These are phyloP conservation scores for Geophilus truncorum DNA, from an alignment of 2,888 invertebrate genomes.

Conservation along the genomic window DNA sequence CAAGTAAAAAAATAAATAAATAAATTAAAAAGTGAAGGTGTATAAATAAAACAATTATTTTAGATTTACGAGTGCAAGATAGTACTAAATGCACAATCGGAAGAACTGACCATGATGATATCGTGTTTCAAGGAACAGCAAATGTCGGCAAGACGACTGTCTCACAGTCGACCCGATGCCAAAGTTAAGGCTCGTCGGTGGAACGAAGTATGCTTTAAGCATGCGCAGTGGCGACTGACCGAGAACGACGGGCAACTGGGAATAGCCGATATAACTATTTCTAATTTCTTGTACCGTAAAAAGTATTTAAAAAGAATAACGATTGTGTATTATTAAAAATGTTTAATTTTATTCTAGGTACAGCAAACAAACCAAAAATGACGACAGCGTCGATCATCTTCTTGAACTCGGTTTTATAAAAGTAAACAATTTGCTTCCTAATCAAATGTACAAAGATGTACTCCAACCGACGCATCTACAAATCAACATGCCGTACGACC, in stretches of 20 bases:
- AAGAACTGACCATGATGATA: slow-evolving; percentile 92
- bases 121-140: slow-evolving; percentile 83
- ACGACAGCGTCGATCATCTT: slow-evolving; percentile 95
- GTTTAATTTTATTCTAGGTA: slow-evolving; percentile 57
- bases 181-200: slow-evolving; percentile 66
- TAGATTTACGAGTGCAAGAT: slow-evolving; percentile 87
- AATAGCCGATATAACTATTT: slow-evolving; percentile 89
- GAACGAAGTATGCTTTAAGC: slow-evolving; percentile 96
- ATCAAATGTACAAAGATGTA: slow-evolving; percentile 88
- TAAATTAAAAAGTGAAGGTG: too few relatives aligned
- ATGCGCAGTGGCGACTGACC: slow-evolving; percentile 95
- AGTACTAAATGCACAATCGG: slow-evolving; percentile 75
- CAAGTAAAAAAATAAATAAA: slow-evolving; percentile 52
- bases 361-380: slow-evolving; percentile 91
- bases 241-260: slow-evolving; percentile 97
- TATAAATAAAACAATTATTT: neutral
- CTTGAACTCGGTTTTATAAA: slow-evolving; percentile 92
- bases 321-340: too few relatives aligned
- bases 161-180: slow-evolving; percentile 54
- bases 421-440: slow-evolving; percentile 90
- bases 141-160: slow-evolving; percentile 53
- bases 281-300: slow-evolving; percentile 96
- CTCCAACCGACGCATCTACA: slow-evolving; percentile 71
- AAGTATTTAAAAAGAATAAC: too few relatives aligned
- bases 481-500: slow-evolving; percentile 83